A percentile compares a stretch with the other conserved stretches of the same genome.
phyloP scores from a whole-genome alignment of 2,888 invertebrate species.

The Oxyteleia sp. region DNA sequence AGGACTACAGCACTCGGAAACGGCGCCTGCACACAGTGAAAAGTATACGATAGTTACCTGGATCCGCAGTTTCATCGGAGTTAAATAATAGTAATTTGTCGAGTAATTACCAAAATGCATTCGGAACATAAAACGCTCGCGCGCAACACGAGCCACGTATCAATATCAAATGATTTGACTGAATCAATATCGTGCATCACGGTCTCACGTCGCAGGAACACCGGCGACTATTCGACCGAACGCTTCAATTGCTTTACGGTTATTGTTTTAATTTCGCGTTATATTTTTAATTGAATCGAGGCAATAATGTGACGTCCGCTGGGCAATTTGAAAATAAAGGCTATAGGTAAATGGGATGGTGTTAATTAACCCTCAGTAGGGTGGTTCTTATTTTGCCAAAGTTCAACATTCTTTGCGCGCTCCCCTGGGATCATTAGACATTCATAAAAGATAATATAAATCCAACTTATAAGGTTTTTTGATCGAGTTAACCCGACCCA shows the following conservation, averaged over 20 bases:
- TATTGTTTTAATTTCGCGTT: slow-evolving; percentile 12
- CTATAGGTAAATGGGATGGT: too few relatives aligned
- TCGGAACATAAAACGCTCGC: slow-evolving; percentile 29
- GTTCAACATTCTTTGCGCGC: too few relatives aligned
- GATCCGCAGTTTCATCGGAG: slow-evolving; percentile 57
- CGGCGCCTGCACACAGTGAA: slow-evolving; percentile 47
- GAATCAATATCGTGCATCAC: slow-evolving; percentile 46
- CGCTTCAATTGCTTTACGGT: slow-evolving; percentile 27
- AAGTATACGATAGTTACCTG: slow-evolving; percentile 53
- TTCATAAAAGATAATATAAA: too few relatives aligned
- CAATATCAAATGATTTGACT: slow-evolving; percentile 38
- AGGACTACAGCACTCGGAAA: slow-evolving; percentile 63
- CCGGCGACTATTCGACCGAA: slow-evolving; percentile 20
- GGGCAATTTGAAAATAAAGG: too few relatives aligned
- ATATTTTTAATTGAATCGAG: slow-evolving; percentile 41
- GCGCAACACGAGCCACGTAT: slow-evolving; percentile 29
- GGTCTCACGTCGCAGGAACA: slow-evolving; percentile 19
- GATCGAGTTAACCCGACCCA: too few relatives aligned
- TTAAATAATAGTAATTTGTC: slow-evolving; percentile 68
- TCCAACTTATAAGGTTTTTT: too few relatives aligned
- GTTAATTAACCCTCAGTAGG: too few relatives aligned
- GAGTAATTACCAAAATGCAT: slow-evolving; percentile 60
- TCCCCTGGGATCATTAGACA: too few relatives aligned
- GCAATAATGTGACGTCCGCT: slow-evolving; percentile 10
- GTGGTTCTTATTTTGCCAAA: too few relatives aligned